Evolutionary conservation across 2,888 invertebrate species (phyloP).

Genomic region (Autographa pulchrina): DNA sequence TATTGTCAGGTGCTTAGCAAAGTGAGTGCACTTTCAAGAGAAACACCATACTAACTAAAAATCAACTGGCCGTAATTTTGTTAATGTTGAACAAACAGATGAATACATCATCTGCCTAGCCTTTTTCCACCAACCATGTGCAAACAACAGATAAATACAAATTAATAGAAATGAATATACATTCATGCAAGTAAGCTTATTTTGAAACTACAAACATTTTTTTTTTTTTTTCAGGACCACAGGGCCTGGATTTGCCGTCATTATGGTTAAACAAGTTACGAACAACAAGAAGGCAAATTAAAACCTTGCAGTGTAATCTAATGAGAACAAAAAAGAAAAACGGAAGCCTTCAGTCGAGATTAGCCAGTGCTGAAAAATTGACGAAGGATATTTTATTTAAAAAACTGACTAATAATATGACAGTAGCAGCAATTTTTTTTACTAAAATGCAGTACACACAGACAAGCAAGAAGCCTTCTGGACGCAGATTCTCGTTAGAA

Average conservation of each 20-base stretch:
- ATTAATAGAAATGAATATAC: too few species aligned
- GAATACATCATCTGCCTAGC: too few species aligned
- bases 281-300: neutral
- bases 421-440: constrained; percentile 10
- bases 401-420: constrained; percentile 12
- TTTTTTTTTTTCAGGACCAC: neutral
- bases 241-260: neutral
- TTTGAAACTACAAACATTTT: too few species aligned
- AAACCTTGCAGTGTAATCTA: neutral
- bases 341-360: constrained; percentile 7
- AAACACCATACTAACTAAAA: too few species aligned
- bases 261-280: neutral
- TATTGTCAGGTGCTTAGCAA: too few species aligned
- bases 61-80: too few species aligned
- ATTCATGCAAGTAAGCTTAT: too few species aligned
- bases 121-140: too few species aligned
- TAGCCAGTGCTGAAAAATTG: constrained; percentile 15
- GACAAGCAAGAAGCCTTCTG: constrained; percentile 15
- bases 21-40: too few species aligned
- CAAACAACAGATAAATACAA: too few species aligned
- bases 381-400: neutral
- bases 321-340: neutral
- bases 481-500: constrained; percentile 15
- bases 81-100: too few species aligned
- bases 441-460: constrained; percentile 18